These are phyloP conservation scores for Alloplasta piceator DNA, from an alignment of 2,888 invertebrate genomes.

Conservation along the genomic window DNA sequence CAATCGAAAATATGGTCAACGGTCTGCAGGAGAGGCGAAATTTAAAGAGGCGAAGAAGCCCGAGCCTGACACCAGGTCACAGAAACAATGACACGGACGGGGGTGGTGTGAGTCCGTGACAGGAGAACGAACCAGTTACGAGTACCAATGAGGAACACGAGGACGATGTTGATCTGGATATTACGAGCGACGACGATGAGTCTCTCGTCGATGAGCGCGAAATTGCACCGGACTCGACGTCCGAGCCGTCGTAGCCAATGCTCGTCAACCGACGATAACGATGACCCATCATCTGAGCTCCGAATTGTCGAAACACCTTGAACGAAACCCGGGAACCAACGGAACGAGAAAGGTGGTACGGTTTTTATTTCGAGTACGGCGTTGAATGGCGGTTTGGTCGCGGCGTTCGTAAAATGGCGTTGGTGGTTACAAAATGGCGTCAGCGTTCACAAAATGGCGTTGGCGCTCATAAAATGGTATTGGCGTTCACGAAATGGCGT, in stretches of 20 bases:
- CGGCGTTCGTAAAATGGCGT: constrained; percentile 7
- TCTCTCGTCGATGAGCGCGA: constrained; percentile 64
- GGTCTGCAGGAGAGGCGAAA: constrained; percentile 92
- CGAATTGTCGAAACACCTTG: too few species aligned
- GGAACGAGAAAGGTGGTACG: not conserved
- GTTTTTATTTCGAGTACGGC: not conserved
- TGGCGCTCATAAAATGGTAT: not conserved
- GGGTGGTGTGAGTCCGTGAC: constrained; percentile 82
- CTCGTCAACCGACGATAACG: not conserved
- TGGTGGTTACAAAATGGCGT: not conserved
- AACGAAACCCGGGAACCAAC: not conserved
- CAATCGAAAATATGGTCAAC: constrained; percentile 99
- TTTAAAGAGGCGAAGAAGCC: constrained; percentile 87
- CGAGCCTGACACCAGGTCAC: constrained; percentile 77
- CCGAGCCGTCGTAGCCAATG: constrained; percentile 81
- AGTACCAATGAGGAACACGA: constrained; percentile 75
- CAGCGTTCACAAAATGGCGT: not conserved
- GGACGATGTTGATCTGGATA: constrained; percentile 67
- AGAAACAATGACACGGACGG: constrained; percentile 78
- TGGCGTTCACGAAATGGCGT: not conserved
- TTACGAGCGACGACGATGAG: constrained; percentile 67
- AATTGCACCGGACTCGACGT: constrained; percentile 81
- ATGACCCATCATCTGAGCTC: not conserved
- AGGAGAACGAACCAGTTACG: constrained; percentile 80
- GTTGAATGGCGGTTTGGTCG: not conserved